phyloP scores from a whole-genome alignment of 2,888 invertebrate genomes.

The Ethmia dodecea region DNA sequence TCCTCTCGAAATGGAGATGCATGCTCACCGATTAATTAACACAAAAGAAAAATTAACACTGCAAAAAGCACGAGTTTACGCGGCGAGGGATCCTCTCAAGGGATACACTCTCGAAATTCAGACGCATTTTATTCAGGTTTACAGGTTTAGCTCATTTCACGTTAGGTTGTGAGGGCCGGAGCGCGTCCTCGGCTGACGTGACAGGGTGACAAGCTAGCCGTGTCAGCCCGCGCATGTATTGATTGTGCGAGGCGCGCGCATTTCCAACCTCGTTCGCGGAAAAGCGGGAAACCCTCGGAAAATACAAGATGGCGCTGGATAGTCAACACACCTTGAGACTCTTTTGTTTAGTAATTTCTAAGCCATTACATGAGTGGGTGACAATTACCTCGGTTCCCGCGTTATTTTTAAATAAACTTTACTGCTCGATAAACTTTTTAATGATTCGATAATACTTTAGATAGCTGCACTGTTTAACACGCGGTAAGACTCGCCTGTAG shows the following conservation, averaged over 20 bases:
- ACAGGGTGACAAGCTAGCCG: conserved; percentile 52
- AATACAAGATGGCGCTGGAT: conserved; percentile 50
- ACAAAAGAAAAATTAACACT: conserved; percentile 1
- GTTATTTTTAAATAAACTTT: too few relatives aligned
- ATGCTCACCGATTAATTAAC: conserved; percentile 65
- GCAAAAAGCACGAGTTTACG: background rate
- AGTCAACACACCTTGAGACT: too few relatives aligned
- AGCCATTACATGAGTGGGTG: too few relatives aligned
- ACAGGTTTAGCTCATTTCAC: conserved; percentile 19
- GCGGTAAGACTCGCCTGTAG: too few relatives aligned
- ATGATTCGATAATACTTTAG: too few relatives aligned
- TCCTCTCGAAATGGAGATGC: conserved; percentile 98
- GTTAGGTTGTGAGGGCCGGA: conserved; percentile 32
- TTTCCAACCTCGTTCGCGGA: conserved; percentile 42
- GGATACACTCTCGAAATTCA: too few relatives aligned
- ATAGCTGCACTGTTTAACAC: too few relatives aligned
- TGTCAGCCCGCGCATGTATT: conserved; percentile 55
- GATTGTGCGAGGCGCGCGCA: conserved; percentile 53
- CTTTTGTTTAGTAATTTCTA: too few relatives aligned
- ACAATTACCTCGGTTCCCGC: too few relatives aligned
- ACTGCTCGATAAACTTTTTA: too few relatives aligned
- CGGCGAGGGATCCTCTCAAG: too few relatives aligned
- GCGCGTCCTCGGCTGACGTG: conserved; percentile 45
- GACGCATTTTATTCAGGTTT: too few relatives aligned
- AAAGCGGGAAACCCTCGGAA: conserved; percentile 49